A percentile compares a stretch with the other conserved stretches of the same genome.
Conservation (phyloP, 2,888 invertebrate genomes). For the Hedya salicella region DNA sequence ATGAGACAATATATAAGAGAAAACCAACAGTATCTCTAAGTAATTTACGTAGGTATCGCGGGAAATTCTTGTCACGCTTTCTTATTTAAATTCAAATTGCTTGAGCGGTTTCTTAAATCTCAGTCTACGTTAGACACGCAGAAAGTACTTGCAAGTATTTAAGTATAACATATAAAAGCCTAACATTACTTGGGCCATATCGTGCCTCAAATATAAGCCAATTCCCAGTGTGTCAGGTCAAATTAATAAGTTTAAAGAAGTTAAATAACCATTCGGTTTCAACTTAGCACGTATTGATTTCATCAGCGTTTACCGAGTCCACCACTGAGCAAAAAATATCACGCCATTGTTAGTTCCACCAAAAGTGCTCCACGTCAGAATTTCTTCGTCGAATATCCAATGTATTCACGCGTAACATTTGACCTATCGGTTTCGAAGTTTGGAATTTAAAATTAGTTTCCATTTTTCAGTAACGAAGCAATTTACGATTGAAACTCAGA, state of each 20-base stretch:
- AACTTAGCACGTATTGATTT: background rate
- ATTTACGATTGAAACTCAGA: slow-evolving; percentile 29
- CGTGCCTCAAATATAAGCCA: background rate
- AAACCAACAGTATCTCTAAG: slow-evolving; percentile 35
- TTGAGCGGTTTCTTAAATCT: slow-evolving; percentile 48
- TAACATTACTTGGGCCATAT: background rate
- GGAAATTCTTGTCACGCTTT: slow-evolving; percentile 40
- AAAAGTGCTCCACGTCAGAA: background rate
- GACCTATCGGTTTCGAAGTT: slow-evolving; percentile 6
- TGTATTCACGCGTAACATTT: background rate
- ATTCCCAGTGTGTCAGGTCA: no score
- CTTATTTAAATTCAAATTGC: slow-evolving; percentile 51
- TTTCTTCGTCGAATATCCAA: background rate
- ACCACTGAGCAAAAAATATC: background rate
- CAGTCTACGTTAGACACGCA: slow-evolving; percentile 30
- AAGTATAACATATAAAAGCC: slow-evolving; percentile 15
- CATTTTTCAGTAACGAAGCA: slow-evolving; percentile 31
- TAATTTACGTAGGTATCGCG: slow-evolving; percentile 34
- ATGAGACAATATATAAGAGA: slow-evolving; percentile 32
- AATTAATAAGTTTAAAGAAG: no score
- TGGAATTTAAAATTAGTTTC: slow-evolving; percentile 21
- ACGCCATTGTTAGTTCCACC: background rate
- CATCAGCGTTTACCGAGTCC: background rate
- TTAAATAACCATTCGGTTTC: no score
- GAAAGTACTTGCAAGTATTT: slow-evolving; percentile 18